Evolutionary conservation across 2,888 invertebrate species (phyloP), one percentile per base, ranked within the genome.

Genomic region (Xestia sexstrigata): DNA sequence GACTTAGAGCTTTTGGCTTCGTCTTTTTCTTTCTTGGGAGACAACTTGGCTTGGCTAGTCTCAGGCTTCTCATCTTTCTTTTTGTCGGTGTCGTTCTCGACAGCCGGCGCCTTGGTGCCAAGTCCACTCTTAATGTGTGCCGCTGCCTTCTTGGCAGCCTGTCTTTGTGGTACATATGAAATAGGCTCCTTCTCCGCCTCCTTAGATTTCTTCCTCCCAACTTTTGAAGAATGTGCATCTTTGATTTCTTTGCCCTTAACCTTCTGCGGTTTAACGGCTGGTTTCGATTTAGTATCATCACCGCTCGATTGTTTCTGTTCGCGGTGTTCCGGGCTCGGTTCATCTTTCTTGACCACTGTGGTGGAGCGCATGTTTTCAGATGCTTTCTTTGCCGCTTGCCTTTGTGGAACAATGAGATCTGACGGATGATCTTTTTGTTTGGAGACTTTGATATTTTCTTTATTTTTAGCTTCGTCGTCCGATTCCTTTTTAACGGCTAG

Each of bases 71-170:
- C 94, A 72, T 96, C 93, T 81, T 94, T 95, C 90, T 95, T 94
- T 90, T 95, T 95, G 80, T 96, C 95, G 55, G 87, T 88, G 17
- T 96, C 96, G 69, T 89, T 91, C 84, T 95, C 97, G 2, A 92
- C 87, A 65, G 92, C 89, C 49, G 97, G 97, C 88, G 97, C 82
- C 84, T 97, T 97, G 70, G 90, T 97, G 82, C 98, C 98, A 87
- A 98, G 96, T 13, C 98, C 98, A 93, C 98, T 98, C 92, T 99
- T 98, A 74, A 99, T 98, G 91, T 98, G 98, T 89, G 99, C 99
- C 2, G 99, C 98, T 0, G 99, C 99, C 93, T 99, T 99, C 93
- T 99, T 99, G 20, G 99, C 99, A 1, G 99, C 99, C 94, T 99
- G 98, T 80, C 99, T 96, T 92, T 99, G 99, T 2, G 99, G 99